Percentiles rank a stretch among this genome's conserved stretches.
phyloP scores from a whole-genome alignment of 2,888 invertebrate species.

The Amblyteles armatorius region DNA sequence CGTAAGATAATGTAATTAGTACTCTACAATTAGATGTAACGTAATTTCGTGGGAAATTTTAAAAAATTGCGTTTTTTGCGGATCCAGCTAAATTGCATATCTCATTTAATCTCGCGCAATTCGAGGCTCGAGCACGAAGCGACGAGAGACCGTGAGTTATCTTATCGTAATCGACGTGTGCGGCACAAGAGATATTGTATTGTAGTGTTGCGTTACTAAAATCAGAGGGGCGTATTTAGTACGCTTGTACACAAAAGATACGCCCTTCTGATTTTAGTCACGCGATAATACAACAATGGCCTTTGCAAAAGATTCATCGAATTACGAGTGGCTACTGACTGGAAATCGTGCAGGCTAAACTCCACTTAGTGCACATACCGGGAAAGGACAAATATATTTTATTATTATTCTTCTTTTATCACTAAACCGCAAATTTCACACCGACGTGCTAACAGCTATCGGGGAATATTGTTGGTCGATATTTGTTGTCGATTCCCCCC shows the following conservation, averaged over 20 bases:
- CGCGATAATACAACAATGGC: background rate
- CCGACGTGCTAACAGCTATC: constrained; percentile 5
- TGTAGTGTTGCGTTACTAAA: constrained; percentile 3
- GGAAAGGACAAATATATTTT: background rate
- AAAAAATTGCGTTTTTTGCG: background rate
- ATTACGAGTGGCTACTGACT: background rate
- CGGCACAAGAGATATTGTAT: background rate
- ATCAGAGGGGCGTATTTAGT: background rate
- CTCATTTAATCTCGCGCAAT: background rate
- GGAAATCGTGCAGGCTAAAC: background rate
- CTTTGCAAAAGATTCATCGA: background rate
- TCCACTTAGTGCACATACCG: background rate
- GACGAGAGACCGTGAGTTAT: background rate
- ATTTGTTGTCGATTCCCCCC: constrained; percentile 27
- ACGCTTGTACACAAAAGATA: background rate
- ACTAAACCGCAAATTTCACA: constrained; percentile 7
- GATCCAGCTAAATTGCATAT: background rate
- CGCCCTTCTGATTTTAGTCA: background rate
- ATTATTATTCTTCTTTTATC: constrained; percentile 3
- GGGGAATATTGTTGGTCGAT: constrained; percentile 15
- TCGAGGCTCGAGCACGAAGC: background rate
- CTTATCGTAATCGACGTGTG: constrained; percentile 7
- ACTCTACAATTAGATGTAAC: background rate
- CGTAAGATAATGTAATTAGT: background rate
- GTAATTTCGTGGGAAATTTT: background rate